These are phyloP conservation scores for Nymphalis urticae DNA, from an alignment of 2,888 invertebrate genomes.

Conservation along the genomic window DNA sequence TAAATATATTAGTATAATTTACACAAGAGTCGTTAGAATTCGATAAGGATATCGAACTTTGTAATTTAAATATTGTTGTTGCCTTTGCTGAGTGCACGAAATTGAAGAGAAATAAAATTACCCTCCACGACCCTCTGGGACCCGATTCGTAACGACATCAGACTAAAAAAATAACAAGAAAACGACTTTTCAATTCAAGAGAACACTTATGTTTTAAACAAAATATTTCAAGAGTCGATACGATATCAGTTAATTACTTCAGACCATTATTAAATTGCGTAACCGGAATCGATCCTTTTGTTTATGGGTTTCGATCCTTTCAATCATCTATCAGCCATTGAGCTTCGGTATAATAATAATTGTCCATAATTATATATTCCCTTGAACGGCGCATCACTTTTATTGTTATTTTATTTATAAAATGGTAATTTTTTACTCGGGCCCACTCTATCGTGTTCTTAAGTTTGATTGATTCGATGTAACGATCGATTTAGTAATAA, in stretches of 20 bases:
- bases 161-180: constrained; percentile 51
- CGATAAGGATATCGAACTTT: constrained; percentile 58
- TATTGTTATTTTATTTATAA: constrained; percentile 83
- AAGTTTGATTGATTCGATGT: constrained; percentile 82
- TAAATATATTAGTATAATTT: neutral
- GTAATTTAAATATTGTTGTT: constrained; percentile 80
- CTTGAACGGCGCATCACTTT: constrained; percentile 78
- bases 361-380: constrained; percentile 82
- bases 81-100: constrained; percentile 76
- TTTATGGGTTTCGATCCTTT: constrained; percentile 80
- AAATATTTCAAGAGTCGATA: constrained; percentile 54
- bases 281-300: constrained; percentile 79
- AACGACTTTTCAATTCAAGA: constrained; percentile 47
- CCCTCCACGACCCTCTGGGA: constrained; percentile 59
- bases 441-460: constrained; percentile 77
- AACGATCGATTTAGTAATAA: constrained; percentile 79
- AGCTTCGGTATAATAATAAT: constrained; percentile 80
- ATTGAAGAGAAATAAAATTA: constrained; percentile 80
- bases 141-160: constrained; percentile 58
- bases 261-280: constrained; percentile 76
- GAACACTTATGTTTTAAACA: constrained; percentile 44
- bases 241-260: constrained; percentile 73
- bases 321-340: constrained; percentile 81
- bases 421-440: constrained; percentile 79
- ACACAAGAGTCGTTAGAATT: neutral